phyloP scores from a whole-genome alignment of 2,888 invertebrate genomes.

The Carterocephalus palaemon region DNA sequence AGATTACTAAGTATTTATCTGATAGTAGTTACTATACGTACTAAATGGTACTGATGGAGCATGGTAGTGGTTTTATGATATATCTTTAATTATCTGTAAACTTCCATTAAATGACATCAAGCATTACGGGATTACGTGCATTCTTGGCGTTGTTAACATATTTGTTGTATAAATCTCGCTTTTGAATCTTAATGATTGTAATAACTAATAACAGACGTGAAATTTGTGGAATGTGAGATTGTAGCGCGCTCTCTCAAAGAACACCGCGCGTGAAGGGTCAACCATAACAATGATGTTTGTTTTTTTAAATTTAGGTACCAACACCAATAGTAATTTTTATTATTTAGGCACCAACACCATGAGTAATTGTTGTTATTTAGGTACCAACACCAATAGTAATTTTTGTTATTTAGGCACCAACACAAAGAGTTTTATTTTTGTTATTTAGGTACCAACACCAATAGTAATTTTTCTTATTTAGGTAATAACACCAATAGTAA shows the following conservation, averaged over 20 bases:
- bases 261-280: slow-evolving; percentile 10
- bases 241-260: slow-evolving; percentile 18
- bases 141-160: slow-evolving; percentile 48
- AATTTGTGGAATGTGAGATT: slow-evolving; percentile 51
- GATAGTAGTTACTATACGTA: too few species aligned
- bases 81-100: slow-evolving; percentile 17
- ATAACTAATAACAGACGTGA: slow-evolving; percentile 53
- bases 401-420: neutral
- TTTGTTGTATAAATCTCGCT: slow-evolving; percentile 29
- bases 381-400: too few species aligned
- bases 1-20: too few species aligned
- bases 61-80: slow-evolving; percentile 11
- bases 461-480: too few species aligned
- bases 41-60: neutral
- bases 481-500: too few species aligned
- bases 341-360: too few species aligned
- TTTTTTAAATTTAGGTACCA: too few species aligned
- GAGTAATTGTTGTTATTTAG: too few species aligned
- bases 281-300: neutral
- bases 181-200: slow-evolving; percentile 48
- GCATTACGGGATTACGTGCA: slow-evolving; percentile 43
- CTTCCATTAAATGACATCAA: slow-evolving; percentile 21
- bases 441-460: too few species aligned
- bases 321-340: too few species aligned
- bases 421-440: too few species aligned